A percentile compares a stretch with the other conserved stretches of the same genome.
Conservation (phyloP, 2,113 vertebrate species). For the Turnix velox region DNA sequence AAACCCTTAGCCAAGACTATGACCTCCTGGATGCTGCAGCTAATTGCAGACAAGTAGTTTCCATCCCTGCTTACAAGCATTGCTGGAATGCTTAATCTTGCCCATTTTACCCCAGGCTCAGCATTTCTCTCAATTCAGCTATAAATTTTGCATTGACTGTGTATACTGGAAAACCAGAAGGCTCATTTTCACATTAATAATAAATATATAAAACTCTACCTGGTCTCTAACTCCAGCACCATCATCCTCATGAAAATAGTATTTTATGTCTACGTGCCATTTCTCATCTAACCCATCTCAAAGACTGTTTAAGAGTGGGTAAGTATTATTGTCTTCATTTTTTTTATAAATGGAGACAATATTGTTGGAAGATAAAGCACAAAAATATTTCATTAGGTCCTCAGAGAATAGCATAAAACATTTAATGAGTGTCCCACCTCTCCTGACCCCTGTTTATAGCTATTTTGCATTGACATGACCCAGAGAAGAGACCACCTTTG, state of each 20-base stretch:
- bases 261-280: not conserved
- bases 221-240: constrained; percentile 19
- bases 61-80: not conserved
- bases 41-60: constrained; percentile 45
- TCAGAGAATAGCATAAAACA: not conserved
- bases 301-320: constrained; percentile 17
- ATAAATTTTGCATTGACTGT: constrained; percentile 45
- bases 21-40: constrained; percentile 33
- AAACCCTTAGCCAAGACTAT: constrained; percentile 13
- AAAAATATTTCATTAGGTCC: not conserved
- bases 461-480: not conserved
- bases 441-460: not conserved
- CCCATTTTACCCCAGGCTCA: constrained; percentile 28
- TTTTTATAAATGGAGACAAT: not conserved
- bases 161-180: constrained; percentile 1
- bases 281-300: not conserved
- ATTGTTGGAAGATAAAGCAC: not conserved
- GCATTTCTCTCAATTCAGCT: constrained; percentile 22
- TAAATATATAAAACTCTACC: constrained; percentile 27
- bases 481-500: not conserved
- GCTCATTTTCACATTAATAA: constrained; percentile 57
- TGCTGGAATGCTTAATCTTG: constrained; percentile 10
- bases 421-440: not conserved
- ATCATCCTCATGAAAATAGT: constrained; percentile 8
- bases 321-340: constrained; percentile 33